Evolutionary conservation across 2,888 invertebrate species (phyloP).

Genomic region (Nowickia ferox): DNA sequence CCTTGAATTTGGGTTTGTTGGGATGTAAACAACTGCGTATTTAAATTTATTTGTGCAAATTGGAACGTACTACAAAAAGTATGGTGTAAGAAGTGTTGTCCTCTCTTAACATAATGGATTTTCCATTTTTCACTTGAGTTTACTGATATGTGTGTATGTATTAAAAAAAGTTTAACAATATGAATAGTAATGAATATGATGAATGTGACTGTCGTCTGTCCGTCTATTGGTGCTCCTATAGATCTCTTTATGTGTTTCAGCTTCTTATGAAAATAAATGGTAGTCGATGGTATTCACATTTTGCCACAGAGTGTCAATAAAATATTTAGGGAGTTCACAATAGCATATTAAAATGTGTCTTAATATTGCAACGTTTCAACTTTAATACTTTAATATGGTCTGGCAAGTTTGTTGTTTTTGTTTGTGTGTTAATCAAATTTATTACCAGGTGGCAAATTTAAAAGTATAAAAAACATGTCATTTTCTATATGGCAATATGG

Average conservation of each 20-base stretch:
- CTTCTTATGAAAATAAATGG: conserved; percentile 22
- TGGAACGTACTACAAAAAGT: conserved; percentile 28
- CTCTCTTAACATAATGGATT: conserved; percentile 64
- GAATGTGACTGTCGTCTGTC: conserved; percentile 9
- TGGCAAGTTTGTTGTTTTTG: no score
- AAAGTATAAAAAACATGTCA: no score
- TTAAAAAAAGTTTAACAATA: not conserved
- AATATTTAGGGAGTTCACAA: no score
- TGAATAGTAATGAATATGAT: conserved; percentile 37
- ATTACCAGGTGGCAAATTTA: no score
- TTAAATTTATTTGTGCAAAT: conserved; percentile 2
- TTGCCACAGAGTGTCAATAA: conserved; percentile 65
- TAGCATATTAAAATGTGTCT: no score
- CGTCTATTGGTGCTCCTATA: not conserved
- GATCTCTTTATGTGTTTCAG: not conserved
- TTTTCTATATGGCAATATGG: no score
- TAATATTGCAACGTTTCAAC: no score
- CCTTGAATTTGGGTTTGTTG: not conserved
- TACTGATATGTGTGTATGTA: conserved; percentile 7
- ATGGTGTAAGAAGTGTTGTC: conserved; percentile 48
- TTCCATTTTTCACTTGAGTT: conserved; percentile 72
- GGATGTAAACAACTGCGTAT: conserved; percentile 11
- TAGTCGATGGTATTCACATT: conserved; percentile 46
- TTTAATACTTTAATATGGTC: no score
- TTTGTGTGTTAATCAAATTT: no score